Evolutionary conservation across 2,797 vertebrate genomes (phyloP), one percentile per base, ranked within the genome.

Genomic region (Steatocranus sp.): DNA sequence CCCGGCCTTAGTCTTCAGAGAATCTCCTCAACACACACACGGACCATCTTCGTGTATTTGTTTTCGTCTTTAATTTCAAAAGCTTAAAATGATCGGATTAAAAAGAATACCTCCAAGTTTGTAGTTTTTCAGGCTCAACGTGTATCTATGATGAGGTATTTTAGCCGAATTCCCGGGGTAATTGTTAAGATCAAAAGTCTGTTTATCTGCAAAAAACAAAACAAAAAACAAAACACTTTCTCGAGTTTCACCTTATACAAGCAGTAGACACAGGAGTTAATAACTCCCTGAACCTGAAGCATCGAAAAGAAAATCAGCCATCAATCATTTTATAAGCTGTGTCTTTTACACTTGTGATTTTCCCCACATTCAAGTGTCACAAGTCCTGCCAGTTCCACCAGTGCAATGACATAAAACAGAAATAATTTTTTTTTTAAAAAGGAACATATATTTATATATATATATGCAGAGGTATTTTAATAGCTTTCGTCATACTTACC

Each of bases 1-100:
- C 32, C 53, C 41, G 36, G 85, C 38, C 81, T 75, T 53, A 73
- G 82, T 75, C 32, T 81, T 56, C 63, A 36, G 68, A 79, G 79
- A 78, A 48, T 86, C 68, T 18, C 76, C 51, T 79, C 75, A 79
- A 30, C 41, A 30, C 15, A 48, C 25, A 73, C 17, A 48, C 9
- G 10, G 25, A 30, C 23, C 41, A 27, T 46, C 38, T 18, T 0
- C 23, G 15, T 14, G 23, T 46, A 48, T 48, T 30, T 73, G 15
- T 70, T 48, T 18, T 48, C 10, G 6, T 48, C 7, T 11, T 8
- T 46, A 11, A 73, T 73, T 48, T 30, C 25, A 12, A 73, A 48
- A 1, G 27, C 41, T 25, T 48, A 12, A 46, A 30, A 30, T 27
- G 8, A 43, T 41, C 23, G n/a, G 14, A 68, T 43, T 18, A 25